Evolutionary conservation across 2,113 vertebrate genomes (phyloP), one percentile per base, ranked within the genome.

Genomic region (Rhabdomys dilectus): DNA sequence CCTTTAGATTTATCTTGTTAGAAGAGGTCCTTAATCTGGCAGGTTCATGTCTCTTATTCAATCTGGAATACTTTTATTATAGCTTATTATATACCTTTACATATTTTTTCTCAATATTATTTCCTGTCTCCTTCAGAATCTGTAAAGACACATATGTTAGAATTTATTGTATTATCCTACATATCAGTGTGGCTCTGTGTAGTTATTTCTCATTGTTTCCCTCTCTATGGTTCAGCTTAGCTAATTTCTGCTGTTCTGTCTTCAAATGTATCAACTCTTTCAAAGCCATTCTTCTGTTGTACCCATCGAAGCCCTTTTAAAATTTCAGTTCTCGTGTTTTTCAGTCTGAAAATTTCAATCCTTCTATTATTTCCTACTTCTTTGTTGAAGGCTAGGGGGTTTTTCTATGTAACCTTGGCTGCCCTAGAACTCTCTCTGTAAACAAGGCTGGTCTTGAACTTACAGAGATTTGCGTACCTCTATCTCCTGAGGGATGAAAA

Each of bases 21-120:
- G 72, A 73, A 89, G 22, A 78, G 36, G 39, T 73, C 91, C 82
- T 94, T 68, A 36, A 89, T 89, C 75, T 48, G 88, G 42, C 8
- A 70, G 88, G 42, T 85, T 96, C 48, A 68, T 64, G 7, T 81
- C 48, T 89, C 72, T 96, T 82, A 31, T 53, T 86, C 89, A 92
- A 66, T 87, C 77, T 89, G 80, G 19, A 93, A 96, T 77, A 66
- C 64, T 95, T 87, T 95, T 15, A 81, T 76, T 77, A 90, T 86
- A n/a, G n/a, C n/a, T n/a, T n/a, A n/a, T n/a, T n/a, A n/a, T 96
- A 93, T 60, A 48, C 42, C 16, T 56, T 92, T 3, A 91, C 17
- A 45, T 45, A 56, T 58, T 87, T 90, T 84, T 81, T 81, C 53
- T 93, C 66, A 4, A 82, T 64, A 45, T 60, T 21, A 77, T 24